Conservation (phyloP, 2,113 vertebrate species). For the Ascaphus truei region DNA sequence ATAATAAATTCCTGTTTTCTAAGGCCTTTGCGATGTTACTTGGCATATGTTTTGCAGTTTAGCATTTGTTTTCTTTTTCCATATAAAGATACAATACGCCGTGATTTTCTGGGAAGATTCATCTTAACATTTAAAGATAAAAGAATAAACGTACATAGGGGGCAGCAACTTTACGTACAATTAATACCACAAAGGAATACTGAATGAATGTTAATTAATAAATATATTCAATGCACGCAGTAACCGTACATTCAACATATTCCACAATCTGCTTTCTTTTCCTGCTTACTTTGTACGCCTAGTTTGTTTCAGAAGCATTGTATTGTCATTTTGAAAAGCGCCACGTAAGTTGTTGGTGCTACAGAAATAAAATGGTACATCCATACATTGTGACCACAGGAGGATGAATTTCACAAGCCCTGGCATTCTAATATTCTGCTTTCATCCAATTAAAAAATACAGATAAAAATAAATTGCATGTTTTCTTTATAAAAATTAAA, state of each 20-base stretch:
- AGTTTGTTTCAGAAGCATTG: no score
- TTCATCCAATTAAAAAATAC: constrained; percentile 11
- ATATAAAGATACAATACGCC: constrained; percentile 10
- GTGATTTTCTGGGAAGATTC: not conserved
- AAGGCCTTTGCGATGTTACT: constrained; percentile 26
- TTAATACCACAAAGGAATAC: no score
- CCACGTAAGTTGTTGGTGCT: no score
- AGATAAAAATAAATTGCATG: constrained; percentile 21
- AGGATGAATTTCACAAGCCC: not conserved
- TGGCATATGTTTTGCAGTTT: constrained; percentile 36
- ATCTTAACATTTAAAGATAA: not conserved
- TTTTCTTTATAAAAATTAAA: constrained; percentile 12
- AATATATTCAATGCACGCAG: no score
- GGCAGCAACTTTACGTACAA: no score
- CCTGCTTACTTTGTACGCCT: no score
- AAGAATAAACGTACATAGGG: not conserved
- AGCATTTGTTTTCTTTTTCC: constrained; percentile 14
- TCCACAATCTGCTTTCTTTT: no score
- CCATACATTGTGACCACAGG: not conserved
- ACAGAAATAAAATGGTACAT: no score
- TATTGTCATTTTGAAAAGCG: no score
- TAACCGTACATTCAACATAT: no score
- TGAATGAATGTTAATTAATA: no score
- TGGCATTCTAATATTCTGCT: not conserved
- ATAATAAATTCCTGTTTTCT: constrained; percentile 38